Conservation (phyloP, 2,888 invertebrate species). For the Andrena hattorfiana region DNA sequence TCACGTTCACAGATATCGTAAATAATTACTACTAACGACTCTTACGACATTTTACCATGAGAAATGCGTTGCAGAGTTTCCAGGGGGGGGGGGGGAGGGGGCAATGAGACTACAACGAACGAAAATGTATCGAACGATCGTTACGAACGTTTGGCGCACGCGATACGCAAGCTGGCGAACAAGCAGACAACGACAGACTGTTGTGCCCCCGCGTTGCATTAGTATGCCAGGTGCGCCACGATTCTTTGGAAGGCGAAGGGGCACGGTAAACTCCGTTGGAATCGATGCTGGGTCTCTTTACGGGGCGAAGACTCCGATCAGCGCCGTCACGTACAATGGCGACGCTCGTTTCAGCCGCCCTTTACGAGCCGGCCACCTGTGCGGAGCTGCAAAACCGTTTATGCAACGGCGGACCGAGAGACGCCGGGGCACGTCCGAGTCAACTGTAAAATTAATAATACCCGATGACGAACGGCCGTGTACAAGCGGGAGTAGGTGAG, state of each 20-base stretch:
- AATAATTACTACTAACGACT: too few species aligned
- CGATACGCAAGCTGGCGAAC: conserved; percentile 55
- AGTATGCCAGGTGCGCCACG: conserved; percentile 43
- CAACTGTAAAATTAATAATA: conserved; percentile 70
- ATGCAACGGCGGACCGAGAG: conserved; percentile 54
- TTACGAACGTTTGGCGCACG: conserved; percentile 13
- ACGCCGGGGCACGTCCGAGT: conserved; percentile 54
- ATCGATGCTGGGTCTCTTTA: conserved; percentile 40
- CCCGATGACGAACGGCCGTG: conserved; percentile 49
- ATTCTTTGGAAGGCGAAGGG: conserved; percentile 55
- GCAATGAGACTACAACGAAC: too few species aligned
- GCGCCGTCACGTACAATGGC: conserved; percentile 63
- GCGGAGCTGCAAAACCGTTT: conserved; percentile 64
- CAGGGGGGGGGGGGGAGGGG: too few species aligned
- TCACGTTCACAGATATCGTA: too few species aligned
- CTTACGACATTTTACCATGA: too few species aligned
- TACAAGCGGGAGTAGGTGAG: conserved; percentile 10
- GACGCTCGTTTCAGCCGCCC: conserved; percentile 60
- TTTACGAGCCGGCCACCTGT: conserved; percentile 71
- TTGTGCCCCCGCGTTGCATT: conserved; percentile 63
- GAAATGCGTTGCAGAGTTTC: too few species aligned
- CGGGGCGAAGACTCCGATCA: conserved; percentile 56
- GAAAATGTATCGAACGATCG: conserved; percentile 23
- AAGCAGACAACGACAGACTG: conserved; percentile 61
- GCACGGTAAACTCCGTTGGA: conserved; percentile 33